These are phyloP conservation scores for Caenorhabditis briggsae DNA, from an alignment of 1,140 invertebrate genomes.

Conservation along the genomic window DNA sequence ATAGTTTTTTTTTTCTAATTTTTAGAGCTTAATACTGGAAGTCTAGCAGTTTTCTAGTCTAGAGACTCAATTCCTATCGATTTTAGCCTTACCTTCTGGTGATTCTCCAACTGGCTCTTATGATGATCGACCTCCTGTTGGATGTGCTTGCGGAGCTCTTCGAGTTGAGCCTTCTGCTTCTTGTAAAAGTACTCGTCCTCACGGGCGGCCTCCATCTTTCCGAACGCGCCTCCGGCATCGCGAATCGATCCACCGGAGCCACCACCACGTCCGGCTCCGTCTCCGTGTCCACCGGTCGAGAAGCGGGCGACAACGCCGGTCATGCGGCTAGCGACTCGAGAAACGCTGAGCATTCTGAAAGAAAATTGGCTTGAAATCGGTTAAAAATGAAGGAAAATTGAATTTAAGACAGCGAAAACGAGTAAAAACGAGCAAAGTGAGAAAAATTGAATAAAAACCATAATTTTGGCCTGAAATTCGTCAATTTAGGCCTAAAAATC, in stretches of 20 bases:
- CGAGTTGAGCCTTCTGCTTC: slow-evolving; percentile 68
- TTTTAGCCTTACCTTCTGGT: no score
- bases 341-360: slow-evolving; percentile 49
- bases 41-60: no score
- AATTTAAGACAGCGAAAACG: background rate
- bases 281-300: slow-evolving; percentile 42
- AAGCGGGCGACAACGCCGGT: slow-evolving; percentile 37
- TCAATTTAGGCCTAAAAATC: no score
- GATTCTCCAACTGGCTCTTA: slow-evolving; percentile 65
- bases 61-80: no score
- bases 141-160: slow-evolving; percentile 66
- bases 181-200: slow-evolving; percentile 95
- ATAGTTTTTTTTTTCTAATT: no score
- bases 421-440: background rate
- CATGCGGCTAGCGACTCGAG: slow-evolving; percentile 22
- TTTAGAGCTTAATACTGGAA: no score
- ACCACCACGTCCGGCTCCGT: slow-evolving; percentile 58
- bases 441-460: no score
- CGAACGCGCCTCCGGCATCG: slow-evolving; percentile 90
- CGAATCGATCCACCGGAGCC: slow-evolving; percentile 77
- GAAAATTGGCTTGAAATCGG: background rate
- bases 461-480: no score
- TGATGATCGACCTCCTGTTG: slow-evolving; percentile 66
- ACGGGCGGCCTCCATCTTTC: slow-evolving; percentile 88
- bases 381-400: no score